A percentile compares a stretch with the other conserved stretches of the same genome.
Evolutionary conservation across 2,888 invertebrate genomes (phyloP).

Genomic region (Cerceris rybyensis): DNA sequence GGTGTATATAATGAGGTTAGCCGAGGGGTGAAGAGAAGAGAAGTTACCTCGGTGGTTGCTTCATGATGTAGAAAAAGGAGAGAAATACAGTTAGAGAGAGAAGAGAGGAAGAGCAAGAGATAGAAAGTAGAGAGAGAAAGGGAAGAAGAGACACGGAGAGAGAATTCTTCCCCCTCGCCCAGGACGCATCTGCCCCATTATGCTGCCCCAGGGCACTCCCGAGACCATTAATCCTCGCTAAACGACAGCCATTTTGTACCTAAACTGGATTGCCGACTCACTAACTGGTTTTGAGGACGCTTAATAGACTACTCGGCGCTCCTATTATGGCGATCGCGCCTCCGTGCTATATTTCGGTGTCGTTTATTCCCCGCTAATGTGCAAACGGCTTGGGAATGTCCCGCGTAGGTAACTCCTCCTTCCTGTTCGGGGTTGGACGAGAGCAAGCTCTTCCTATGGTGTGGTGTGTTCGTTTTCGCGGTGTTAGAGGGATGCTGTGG

Average conservation of each 20-base stretch:
- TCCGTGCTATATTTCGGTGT: slow-evolving; percentile 74
- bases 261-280: slow-evolving; percentile 82
- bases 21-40: slow-evolving; percentile 52
- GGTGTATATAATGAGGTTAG: slow-evolving; percentile 80
- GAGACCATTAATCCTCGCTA: slow-evolving; percentile 82
- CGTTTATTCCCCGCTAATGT: slow-evolving; percentile 73
- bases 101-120: slow-evolving; percentile 1
- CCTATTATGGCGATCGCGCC: slow-evolving; percentile 77
- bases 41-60: slow-evolving; percentile 47
- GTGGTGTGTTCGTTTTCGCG: not conserved
- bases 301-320: slow-evolving; percentile 80
- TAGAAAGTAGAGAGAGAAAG: slow-evolving; percentile 11
- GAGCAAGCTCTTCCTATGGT: not conserved
- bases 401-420: slow-evolving; percentile 40
- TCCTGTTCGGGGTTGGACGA: not conserved
- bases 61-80: slow-evolving; percentile 10
- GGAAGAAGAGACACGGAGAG: slow-evolving; percentile 13
- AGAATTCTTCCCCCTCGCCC: slow-evolving; percentile 63
- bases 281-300: slow-evolving; percentile 81
- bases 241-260: slow-evolving; percentile 82
- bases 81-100: slow-evolving; percentile 17
- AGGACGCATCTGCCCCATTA: slow-evolving; percentile 81
- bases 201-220: slow-evolving; percentile 77
- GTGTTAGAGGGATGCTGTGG: not conserved
- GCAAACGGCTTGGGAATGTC: slow-evolving; percentile 55